Percentiles rank a stretch among this genome's conserved stretches.
phyloP scores from a whole-genome alignment of 1,140 invertebrate species.

The Lepidurus arcticus region DNA sequence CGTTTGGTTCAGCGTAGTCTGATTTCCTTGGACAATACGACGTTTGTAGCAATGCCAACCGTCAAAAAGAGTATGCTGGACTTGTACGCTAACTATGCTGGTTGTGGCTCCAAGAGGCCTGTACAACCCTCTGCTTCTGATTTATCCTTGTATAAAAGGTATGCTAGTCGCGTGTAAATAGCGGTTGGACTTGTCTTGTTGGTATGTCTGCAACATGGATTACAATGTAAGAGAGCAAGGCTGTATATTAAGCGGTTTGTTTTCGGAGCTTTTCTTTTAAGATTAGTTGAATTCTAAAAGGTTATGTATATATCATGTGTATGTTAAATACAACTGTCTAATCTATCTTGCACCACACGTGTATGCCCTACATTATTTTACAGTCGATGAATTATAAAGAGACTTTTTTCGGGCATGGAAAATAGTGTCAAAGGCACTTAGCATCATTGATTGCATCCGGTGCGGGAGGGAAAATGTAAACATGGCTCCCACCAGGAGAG shows the following conservation, averaged over 20 bases:
- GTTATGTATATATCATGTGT: no score
- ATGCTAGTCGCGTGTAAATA: background rate
- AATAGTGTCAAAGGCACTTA: no score
- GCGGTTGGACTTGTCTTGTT: background rate
- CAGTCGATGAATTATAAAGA: no score
- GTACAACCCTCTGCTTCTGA: slow-evolving; percentile 34
- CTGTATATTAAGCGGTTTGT: background rate
- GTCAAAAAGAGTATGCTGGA: slow-evolving; percentile 30
- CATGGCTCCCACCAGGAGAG: no score
- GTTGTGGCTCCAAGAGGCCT: background rate
- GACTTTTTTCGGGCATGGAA: no score
- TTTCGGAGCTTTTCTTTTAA: no score
- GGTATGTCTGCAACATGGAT: background rate
- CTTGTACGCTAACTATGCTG: background rate
- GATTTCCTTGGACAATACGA: slow-evolving; percentile 20
- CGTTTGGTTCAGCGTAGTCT: background rate
- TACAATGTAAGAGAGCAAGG: background rate
- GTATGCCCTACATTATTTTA: no score
- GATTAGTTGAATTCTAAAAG: no score
- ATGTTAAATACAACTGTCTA: no score
- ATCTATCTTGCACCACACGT: no score
- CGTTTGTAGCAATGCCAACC: slow-evolving; percentile 14
- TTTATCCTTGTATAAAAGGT: background rate
- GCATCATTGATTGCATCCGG: no score
- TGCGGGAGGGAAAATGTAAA: no score